Percentiles rank a stretch among this genome's conserved stretches.
phyloP scores from a whole-genome alignment of 2,113 vertebrate species.

The Eurypyga helias region DNA sequence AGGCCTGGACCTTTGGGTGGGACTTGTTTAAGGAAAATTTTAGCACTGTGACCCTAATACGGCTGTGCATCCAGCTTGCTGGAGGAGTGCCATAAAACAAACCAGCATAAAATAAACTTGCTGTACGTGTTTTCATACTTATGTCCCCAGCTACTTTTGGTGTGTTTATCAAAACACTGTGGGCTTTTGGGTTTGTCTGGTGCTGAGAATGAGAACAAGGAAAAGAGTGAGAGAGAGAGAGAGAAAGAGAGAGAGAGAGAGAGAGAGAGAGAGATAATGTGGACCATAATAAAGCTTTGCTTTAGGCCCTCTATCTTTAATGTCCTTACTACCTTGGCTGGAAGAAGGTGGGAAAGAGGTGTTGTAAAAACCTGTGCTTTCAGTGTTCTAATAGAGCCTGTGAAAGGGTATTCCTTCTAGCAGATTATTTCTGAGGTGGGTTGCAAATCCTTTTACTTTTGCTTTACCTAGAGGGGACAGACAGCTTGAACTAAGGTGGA shows the following conservation, averaged over 20 bases:
- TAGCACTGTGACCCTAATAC: not conserved
- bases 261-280: not conserved
- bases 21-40: slow-evolving; percentile 40
- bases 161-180: slow-evolving; percentile 27
- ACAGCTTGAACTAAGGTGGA: not conserved
- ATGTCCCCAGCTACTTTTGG: not conserved
- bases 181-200: not conserved
- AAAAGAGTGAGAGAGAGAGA: not conserved
- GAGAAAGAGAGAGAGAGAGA: not conserved
- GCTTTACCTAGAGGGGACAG: not conserved
- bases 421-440: not conserved
- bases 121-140: slow-evolving; percentile 6
- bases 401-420: not conserved
- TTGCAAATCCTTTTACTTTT: not conserved
- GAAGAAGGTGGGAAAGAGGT: not conserved
- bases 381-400: not conserved
- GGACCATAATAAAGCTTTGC: not conserved
- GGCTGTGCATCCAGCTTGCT: not conserved
- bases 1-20: not conserved
- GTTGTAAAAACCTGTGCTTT: not conserved
- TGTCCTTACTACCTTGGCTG: not conserved
- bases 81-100: slow-evolving; percentile 32
- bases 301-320: not conserved
- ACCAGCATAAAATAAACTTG: not conserved
- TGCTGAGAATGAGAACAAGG: not conserved